Percentiles rank a stretch among this genome's conserved stretches.
These are phyloP conservation scores for Mythimna pallens DNA, from an alignment of 2,888 invertebrate genomes.

Conservation along the genomic window DNA sequence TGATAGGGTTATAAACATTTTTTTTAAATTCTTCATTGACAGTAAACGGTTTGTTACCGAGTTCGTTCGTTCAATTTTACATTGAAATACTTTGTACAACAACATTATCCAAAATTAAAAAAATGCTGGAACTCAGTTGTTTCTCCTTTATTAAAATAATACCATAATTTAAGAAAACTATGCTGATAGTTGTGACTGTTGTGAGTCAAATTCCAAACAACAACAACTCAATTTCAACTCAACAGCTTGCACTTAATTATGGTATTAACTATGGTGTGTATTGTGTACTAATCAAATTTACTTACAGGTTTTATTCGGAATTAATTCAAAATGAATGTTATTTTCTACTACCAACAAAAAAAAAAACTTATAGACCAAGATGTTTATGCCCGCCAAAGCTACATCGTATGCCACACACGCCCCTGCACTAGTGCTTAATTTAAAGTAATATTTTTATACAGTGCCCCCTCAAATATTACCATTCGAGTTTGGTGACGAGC, in stretches of 20 bases:
- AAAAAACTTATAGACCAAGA: constrained; percentile 58
- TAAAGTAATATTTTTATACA: constrained; percentile 70
- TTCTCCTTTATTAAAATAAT: constrained; percentile 70
- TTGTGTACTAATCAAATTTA: constrained; percentile 60
- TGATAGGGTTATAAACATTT: background rate
- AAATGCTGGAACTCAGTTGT: constrained; percentile 62
- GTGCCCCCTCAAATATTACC: constrained; percentile 91
- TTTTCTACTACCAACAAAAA: constrained; percentile 47
- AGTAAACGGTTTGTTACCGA: constrained; percentile 41
- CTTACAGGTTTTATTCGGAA: constrained; percentile 69
- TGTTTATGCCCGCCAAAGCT: constrained; percentile 89
- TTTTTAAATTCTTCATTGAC: constrained; percentile 15
- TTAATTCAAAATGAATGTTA: constrained; percentile 46
- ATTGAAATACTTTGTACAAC: background rate
- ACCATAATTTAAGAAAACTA: constrained; percentile 59
- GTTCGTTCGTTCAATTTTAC: constrained; percentile 3
- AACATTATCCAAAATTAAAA: background rate
- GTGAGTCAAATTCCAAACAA: background rate
- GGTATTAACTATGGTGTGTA: constrained; percentile 55
- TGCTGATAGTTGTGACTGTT: background rate
- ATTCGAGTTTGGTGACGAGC: constrained; percentile 92
- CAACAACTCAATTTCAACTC: background rate
- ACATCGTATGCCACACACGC: constrained; percentile 85
- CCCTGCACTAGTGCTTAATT: constrained; percentile 73
- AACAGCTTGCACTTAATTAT: constrained; percentile 41